Evolutionary conservation across 2,113 vertebrate genomes (phyloP), one percentile per base, ranked within the genome.

Genomic region (Felis chaus): DNA sequence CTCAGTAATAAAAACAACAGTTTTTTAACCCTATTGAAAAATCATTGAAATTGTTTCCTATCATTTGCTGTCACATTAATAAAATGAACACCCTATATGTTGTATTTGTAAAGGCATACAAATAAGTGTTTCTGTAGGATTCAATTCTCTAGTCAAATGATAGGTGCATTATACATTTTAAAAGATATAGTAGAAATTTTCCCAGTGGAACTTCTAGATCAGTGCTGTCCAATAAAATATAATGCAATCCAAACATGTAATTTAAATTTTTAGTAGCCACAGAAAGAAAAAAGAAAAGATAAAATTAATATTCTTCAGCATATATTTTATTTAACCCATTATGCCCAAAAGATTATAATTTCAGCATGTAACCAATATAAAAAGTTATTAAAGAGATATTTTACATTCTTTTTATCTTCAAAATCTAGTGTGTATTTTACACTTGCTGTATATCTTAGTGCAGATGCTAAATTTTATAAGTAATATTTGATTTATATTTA

Each of bases 111-210:
- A 69, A 91, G 57, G 13, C 41, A 84, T 2, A 23, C 48, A 11
- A 33, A 39, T 73, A 73, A n/a, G 14, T 90, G 61, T 89, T 84
- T 57, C 87, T 90, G 10, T 36, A n/a, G 45, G 16, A 66, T 84
- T 66, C 83, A 84, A 66, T 95, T 74, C n/a, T 91, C 61, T 79
- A 85, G 48, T 61, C 48, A 95, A 61, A 94, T 78, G 5, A 69
- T 31, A 91, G 7, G 7, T 95, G 16, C 48, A 39, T 68, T 45
- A 48, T 48, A 57, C 1, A 85, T 79, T 55, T 85, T 68, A 55
- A 76, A 83, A 91, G n/a, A 55, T 90, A 78, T 6, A 31, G 23
- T 48, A 95, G 69, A 85, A 91, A 61, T 1, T 33, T 55, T 41
- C 45, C 66, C 29, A 78, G 36, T 18, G 68, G 48, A 91, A 39